Conservation (phyloP, 2,113 vertebrate genomes). For the Corapipo altera region DNA sequence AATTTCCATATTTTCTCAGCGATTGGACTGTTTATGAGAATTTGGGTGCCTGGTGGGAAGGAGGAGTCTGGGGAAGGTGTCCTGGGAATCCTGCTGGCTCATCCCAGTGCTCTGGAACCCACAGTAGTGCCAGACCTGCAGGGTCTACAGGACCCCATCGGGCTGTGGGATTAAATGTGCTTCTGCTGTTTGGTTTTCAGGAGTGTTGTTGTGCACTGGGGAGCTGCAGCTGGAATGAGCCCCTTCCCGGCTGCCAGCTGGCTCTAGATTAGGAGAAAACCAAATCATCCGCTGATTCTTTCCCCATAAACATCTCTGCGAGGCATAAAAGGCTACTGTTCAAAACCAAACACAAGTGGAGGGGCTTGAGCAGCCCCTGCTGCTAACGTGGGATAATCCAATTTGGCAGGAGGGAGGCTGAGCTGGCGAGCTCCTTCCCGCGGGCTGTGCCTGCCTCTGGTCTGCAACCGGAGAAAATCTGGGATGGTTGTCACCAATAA, state of each 20-base stretch:
- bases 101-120: not conserved
- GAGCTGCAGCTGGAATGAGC: not conserved
- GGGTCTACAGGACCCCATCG: not conserved
- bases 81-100: not conserved
- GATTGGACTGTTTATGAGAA: accelerated
- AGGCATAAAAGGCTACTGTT: not conserved
- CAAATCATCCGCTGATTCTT: not conserved
- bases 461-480: not conserved
- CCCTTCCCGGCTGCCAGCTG: not conserved
- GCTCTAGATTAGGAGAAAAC: not conserved
- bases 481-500: not conserved
- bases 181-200: not conserved
- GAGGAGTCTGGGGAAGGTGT: not conserved
- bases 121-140: accelerated
- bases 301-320: not conserved
- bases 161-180: not conserved
- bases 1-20: not conserved
- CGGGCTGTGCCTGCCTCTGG: not conserved
- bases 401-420: not conserved
- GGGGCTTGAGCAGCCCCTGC: not conserved
- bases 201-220: not conserved
- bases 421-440: not conserved
- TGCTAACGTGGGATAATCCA: not conserved
- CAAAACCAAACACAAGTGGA: accelerated
- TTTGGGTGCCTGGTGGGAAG: not conserved